Base-by-base conservation (phyloP, 2,113 vertebrate species). In the Beaufortia kweichowensis region DNA sequence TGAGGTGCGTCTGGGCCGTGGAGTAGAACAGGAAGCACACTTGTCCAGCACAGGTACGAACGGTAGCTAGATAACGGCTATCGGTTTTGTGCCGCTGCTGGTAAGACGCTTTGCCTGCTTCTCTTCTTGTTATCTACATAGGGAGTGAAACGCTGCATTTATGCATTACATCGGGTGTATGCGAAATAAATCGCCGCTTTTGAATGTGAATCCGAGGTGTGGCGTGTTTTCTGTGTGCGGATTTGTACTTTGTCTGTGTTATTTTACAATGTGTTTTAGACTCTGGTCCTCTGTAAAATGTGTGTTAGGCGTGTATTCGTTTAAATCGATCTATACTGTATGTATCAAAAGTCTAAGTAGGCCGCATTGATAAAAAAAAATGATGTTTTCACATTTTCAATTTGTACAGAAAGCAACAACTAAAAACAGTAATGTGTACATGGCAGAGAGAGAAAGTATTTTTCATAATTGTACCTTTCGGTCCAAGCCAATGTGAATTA, bases 91-190 rank as follows among this genome's bases (percentile, higher is more conserved):
- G 60, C 33, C 33, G 28, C 39, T 6, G 7, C 35, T 14, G 73
- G 26, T 33, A 56, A 15, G n/a, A 50, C 46, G n/a, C 19, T 41
- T 48, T 19, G 28, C 39, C 14, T 23, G 50, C 50, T 12, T 3
- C 5, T 24, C 5, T 23, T 3, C 14, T 4, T 6, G 48, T 80
- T 72, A 72, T 76, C 60, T 77, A 62, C 79, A 66, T 66, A 76
- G 46, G 28, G 35, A 64, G 70, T 66, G 50, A 72, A 81, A 76
- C 24, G n/a, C 29, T 69, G 65, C 48, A 35, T 70, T 59, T 81
- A 70, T 71, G 56, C 6, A 4, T 55, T 62, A 31, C 61, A 77
- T 81, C 67, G 65, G 43, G 46, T 77, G 48, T 56, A 50, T 56
- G 29, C 29, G n/a, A 55, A 35, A 53, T 53, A 53, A 53, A 46